Conservation (phyloP, 2,888 invertebrate species). For the Germaria angustata region DNA sequence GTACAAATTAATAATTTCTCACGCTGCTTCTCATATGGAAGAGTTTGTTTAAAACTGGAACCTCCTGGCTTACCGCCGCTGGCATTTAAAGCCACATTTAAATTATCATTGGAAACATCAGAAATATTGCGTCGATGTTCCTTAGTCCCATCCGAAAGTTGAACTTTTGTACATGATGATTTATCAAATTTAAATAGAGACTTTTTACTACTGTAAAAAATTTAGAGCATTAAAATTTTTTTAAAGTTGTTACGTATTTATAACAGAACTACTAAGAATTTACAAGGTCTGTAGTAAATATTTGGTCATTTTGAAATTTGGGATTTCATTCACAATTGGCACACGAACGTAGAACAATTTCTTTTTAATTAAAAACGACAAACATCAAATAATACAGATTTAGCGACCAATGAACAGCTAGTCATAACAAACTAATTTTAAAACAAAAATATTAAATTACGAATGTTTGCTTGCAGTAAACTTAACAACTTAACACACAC, state of each 20-base stretch:
- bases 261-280: not conserved
- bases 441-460: no score
- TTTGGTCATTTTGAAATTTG: not conserved
- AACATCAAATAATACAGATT: no score
- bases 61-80: constrained; percentile 68
- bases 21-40: constrained; percentile 73
- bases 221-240: not conserved
- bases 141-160: constrained; percentile 67
- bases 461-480: no score
- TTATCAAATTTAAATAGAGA: constrained; percentile 87
- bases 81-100: constrained; percentile 66
- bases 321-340: constrained; percentile 36
- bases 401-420: no score
- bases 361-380: constrained; percentile 19
- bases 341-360: constrained; percentile 46
- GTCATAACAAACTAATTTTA: no score
- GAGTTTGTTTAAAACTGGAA: constrained; percentile 57
- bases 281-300: not conserved
- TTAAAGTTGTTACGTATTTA: no score
- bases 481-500: no score
- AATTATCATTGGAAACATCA: constrained; percentile 77
- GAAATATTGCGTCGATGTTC: constrained; percentile 79
- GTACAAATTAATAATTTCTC: constrained; percentile 87
- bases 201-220: constrained; percentile 81
- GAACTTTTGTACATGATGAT: constrained; percentile 72